These are phyloP conservation scores for Capitulum mitella DNA, from an alignment of 2,888 invertebrate species.

Conservation along the genomic window DNA sequence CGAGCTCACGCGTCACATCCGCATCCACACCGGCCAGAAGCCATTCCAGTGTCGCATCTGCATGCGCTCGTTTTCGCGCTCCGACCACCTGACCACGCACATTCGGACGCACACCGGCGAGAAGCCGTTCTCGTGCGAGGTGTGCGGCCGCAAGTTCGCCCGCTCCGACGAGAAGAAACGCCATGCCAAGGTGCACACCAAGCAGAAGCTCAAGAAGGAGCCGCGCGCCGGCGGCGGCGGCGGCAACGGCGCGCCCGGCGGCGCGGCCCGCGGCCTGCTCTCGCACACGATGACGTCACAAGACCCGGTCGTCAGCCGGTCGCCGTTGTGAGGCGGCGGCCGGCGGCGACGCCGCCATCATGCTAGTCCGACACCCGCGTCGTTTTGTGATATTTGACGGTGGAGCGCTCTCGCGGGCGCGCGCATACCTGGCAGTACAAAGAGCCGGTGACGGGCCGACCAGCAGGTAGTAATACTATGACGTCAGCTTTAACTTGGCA, in stretches of 20 bases:
- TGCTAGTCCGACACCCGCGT: slow-evolving; percentile 7
- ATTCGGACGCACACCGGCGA: slow-evolving; percentile 62
- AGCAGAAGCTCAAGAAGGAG: slow-evolving; percentile 11
- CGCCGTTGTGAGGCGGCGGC: slow-evolving; percentile 15
- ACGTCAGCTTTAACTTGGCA: slow-evolving; percentile 1
- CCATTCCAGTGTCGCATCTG: slow-evolving; percentile 98
- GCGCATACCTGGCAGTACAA: slow-evolving; percentile 21
- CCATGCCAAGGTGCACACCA: slow-evolving; percentile 89
- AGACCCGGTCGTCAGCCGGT: background rate
- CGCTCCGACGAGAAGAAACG: slow-evolving; percentile 98
- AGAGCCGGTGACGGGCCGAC: background rate
- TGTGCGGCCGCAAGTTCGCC: slow-evolving; percentile 96
- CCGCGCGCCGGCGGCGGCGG: background rate
- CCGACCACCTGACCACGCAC: slow-evolving; percentile 98
- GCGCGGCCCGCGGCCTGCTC: background rate
- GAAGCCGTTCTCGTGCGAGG: slow-evolving; percentile 97
- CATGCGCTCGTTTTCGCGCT: slow-evolving; percentile 94
- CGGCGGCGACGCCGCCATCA: background rate
- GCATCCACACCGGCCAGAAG: slow-evolving; percentile 98
- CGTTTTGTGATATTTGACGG: slow-evolving; percentile 14
- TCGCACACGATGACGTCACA: slow-evolving; percentile 2
- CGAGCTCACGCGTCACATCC: slow-evolving; percentile 95
- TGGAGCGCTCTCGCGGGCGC: background rate
- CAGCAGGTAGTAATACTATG: background rate
- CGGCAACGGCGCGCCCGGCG: background rate